phyloP scores from a whole-genome alignment of 1,140 invertebrate genomes.

The Phortica variegata region DNA sequence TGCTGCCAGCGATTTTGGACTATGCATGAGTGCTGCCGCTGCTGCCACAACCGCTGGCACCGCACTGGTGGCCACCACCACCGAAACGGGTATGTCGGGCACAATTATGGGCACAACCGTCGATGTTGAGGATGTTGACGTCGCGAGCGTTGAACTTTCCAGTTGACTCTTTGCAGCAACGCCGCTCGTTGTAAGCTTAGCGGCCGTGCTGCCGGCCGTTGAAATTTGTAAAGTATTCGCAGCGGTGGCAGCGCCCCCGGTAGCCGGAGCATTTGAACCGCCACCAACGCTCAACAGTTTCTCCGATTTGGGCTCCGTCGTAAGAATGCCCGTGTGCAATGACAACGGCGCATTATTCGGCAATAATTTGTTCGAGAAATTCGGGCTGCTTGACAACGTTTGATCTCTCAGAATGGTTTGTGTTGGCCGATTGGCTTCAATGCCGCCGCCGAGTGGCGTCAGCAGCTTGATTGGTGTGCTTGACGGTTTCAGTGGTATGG shows the following conservation, averaged over 20 bases:
- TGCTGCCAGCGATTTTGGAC: slow-evolving; percentile 13
- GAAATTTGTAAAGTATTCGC: neutral
- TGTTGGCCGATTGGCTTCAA: too few relatives aligned
- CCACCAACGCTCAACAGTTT: too few relatives aligned
- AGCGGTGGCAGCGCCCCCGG: neutral
- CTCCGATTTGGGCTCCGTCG: too few relatives aligned
- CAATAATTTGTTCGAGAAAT: too few relatives aligned
- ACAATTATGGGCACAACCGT: slow-evolving; percentile 42
- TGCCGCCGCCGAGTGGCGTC: too few relatives aligned
- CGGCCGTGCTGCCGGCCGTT: neutral
- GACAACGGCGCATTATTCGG: too few relatives aligned
- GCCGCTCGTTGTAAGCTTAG: neutral
- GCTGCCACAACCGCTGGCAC: slow-evolving; percentile 19
- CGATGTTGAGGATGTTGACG: neutral
- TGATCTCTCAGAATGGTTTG: too few relatives aligned
- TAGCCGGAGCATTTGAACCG: too few relatives aligned
- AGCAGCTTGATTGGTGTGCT: too few relatives aligned
- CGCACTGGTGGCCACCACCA: slow-evolving; percentile 32
- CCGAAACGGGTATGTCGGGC: slow-evolving; percentile 46
- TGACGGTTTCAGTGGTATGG: slow-evolving; percentile 34
- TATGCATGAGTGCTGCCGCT: slow-evolving; percentile 13
- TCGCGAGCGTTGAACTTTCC: slow-evolving; percentile 13
- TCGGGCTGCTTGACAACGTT: too few relatives aligned
- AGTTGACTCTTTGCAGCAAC: slow-evolving; percentile 5
- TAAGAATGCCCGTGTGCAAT: too few relatives aligned